A percentile compares a stretch with the other conserved stretches of the same genome.
phyloP scores from a whole-genome alignment of 2,888 invertebrate species.

The Drosophila villosipedis region DNA sequence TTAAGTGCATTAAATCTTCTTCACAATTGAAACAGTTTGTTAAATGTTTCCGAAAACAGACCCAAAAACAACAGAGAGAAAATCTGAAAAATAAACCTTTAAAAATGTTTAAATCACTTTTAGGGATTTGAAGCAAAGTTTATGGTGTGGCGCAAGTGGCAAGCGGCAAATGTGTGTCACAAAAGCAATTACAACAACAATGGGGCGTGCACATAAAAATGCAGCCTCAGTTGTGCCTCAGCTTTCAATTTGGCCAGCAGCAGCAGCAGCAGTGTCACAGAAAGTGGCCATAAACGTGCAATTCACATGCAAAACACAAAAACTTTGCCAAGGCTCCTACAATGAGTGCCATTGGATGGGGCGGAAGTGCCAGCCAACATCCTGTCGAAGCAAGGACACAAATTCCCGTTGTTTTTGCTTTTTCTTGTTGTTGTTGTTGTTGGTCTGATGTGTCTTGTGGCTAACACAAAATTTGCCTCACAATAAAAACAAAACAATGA shows the following conservation, averaged over 20 bases:
- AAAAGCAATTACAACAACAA: slow-evolving; percentile 79
- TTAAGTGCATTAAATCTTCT: background rate
- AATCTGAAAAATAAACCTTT: background rate
- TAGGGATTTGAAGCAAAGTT: slow-evolving; percentile 31
- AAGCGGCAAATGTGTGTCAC: slow-evolving; percentile 62
- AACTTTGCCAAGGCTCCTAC: slow-evolving; percentile 40
- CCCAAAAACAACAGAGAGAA: background rate
- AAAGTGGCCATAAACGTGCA: slow-evolving; percentile 75
- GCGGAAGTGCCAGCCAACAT: slow-evolving; percentile 71
- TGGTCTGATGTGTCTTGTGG: slow-evolving; percentile 36
- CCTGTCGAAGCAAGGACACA: slow-evolving; percentile 56
- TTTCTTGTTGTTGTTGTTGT: slow-evolving; percentile 10
- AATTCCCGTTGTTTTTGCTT: slow-evolving; percentile 13
- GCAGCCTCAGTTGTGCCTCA: slow-evolving; percentile 70
- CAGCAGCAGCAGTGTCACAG: slow-evolving; percentile 25
- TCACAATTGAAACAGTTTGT: background rate
- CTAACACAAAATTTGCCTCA: slow-evolving; percentile 67
- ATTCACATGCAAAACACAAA: slow-evolving; percentile 77
- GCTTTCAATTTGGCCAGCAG: slow-evolving; percentile 65
- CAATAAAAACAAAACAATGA: slow-evolving; percentile 78
- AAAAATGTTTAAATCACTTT: slow-evolving; percentile 52
- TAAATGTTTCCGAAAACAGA: slow-evolving; percentile 8
- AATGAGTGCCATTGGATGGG: slow-evolving; percentile 23
- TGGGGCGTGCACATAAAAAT: slow-evolving; percentile 71
- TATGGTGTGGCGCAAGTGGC: slow-evolving; percentile 3